phyloP scores from a whole-genome alignment of 2,888 invertebrate species.

The Amiota minor region DNA sequence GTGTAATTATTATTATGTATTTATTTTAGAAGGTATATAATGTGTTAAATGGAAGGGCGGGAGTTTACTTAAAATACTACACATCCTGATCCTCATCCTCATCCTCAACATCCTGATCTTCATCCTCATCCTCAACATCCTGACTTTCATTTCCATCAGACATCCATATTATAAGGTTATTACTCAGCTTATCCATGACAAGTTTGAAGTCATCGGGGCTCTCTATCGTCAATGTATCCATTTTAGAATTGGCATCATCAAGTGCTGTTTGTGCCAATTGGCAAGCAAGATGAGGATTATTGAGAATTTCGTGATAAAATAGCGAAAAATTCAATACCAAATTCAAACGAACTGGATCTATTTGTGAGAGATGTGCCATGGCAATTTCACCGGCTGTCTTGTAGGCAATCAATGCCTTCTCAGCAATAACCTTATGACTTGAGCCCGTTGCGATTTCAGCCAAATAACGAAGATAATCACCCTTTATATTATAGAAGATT shows the following conservation, averaged over 20 bases:
- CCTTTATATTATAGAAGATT: slow-evolving; percentile 99
- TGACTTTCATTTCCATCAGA: slow-evolving; percentile 83
- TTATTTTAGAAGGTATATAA: slow-evolving; percentile 68
- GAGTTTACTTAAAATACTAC: slow-evolving; percentile 83
- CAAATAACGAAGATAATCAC: slow-evolving; percentile 98
- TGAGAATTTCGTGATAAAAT: slow-evolving; percentile 99
- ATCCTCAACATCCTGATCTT: slow-evolving; percentile 93
- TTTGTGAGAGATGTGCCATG: slow-evolving; percentile 96
- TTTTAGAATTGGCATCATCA: slow-evolving; percentile 98
- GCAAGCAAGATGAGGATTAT: slow-evolving; percentile 98
- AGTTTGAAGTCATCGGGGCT: slow-evolving; percentile 99
- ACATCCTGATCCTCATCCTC: slow-evolving; percentile 97
- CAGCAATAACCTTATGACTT: slow-evolving; percentile 97
- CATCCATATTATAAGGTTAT: slow-evolving; percentile 99
- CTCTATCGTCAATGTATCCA: slow-evolving; percentile 98
- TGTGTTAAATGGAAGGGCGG: slow-evolving; percentile 68
- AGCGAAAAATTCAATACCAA: slow-evolving; percentile 98
- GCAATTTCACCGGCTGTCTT: slow-evolving; percentile 98
- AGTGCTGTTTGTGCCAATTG: slow-evolving; percentile 98
- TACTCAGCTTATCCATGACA: slow-evolving; percentile 99
- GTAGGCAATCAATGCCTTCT: slow-evolving; percentile 96
- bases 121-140: slow-evolving; percentile 91
- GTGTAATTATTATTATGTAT: slow-evolving; percentile 68
- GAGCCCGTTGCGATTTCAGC: slow-evolving; percentile 98
- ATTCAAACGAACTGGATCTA: slow-evolving; percentile 97